Evolutionary conservation across 2,888 invertebrate genomes (phyloP).

Genomic region (Drosophila pseudotakahashii): DNA sequence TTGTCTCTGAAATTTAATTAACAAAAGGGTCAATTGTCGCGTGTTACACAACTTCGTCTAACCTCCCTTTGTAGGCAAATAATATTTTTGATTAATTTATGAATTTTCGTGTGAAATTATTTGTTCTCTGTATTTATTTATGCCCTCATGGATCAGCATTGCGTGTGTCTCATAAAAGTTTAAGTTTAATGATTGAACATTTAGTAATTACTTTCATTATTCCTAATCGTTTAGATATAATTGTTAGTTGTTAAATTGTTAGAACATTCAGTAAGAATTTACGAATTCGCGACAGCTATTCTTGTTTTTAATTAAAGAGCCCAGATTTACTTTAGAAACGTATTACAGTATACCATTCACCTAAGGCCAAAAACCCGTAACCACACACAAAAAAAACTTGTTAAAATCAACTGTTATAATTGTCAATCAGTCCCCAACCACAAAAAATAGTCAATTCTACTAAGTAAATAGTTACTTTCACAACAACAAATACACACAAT

Average conservation of each 20-base stretch:
- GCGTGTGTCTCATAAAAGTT: conserved; percentile 57
- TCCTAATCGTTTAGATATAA: conserved; percentile 50
- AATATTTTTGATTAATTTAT: conserved; percentile 81
- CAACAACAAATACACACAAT: too few relatives aligned
- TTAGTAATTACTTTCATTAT: conserved; percentile 67
- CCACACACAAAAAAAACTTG: too few relatives aligned
- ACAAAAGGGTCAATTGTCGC: conserved; percentile 81
- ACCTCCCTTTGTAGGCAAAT: conserved; percentile 53
- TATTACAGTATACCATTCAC: not conserved
- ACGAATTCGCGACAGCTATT: not conserved
- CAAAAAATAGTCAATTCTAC: too few relatives aligned
- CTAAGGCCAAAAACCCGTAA: not conserved
- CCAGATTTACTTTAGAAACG: not conserved
- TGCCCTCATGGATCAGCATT: conserved; percentile 55
- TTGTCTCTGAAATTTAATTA: conserved; percentile 75
- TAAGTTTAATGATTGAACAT: conserved; percentile 63
- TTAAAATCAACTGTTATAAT: too few relatives aligned
- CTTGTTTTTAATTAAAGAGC: not conserved
- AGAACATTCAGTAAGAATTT: not conserved
- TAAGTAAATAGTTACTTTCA: too few relatives aligned
- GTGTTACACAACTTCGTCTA: conserved; percentile 26
- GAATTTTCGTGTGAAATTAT: conserved; percentile 76
- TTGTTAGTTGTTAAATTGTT: conserved; percentile 17
- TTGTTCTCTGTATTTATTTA: conserved; percentile 45
- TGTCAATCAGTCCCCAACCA: too few relatives aligned